phyloP scores from a whole-genome alignment of 2,888 invertebrate species.

The Tortricodes alternella region DNA sequence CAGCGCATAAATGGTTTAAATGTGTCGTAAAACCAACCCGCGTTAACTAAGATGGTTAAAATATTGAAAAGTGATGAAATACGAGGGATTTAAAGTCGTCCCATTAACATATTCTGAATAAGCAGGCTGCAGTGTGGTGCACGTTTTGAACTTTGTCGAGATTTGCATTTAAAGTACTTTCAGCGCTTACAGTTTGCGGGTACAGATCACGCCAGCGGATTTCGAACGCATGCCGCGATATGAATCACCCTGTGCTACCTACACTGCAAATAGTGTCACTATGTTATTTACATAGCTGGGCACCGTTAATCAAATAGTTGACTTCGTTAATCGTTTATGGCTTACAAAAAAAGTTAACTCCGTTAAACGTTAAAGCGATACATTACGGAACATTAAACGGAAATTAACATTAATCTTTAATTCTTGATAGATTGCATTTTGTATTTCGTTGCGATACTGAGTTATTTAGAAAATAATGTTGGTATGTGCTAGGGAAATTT shows the following conservation, averaged over 20 bases:
- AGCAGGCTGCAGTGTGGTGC: conserved; percentile 47
- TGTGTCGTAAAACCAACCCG: conserved; percentile 20
- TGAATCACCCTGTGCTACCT: conserved; percentile 41
- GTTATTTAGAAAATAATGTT: no score
- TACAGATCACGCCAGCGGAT: conserved; percentile 33
- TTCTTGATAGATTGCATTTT: no score
- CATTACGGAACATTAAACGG: no score
- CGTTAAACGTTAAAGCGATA: no score
- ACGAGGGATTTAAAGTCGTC: conserved; percentile 23
- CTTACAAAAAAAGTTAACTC: no score
- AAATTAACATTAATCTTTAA: no score
- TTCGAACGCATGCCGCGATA: conserved; percentile 41
- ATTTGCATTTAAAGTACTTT: conserved; percentile 71
- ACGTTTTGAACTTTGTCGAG: conserved; percentile 50
- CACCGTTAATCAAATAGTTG: no score
- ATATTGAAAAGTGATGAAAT: conserved; percentile 27
- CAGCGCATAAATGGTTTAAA: conserved; percentile 20
- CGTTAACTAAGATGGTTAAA: conserved; percentile 21
- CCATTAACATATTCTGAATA: conserved; percentile 39
- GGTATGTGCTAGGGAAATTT: no score
- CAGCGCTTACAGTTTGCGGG: conserved; percentile 51
- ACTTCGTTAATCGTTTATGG: no score
- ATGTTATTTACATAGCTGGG: no score
- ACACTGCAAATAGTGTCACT: conserved; percentile 42
- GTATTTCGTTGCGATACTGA: no score